These are phyloP conservation scores for Trinorchestia longiramus DNA, from an alignment of 1,140 invertebrate species.

Conservation along the genomic window DNA sequence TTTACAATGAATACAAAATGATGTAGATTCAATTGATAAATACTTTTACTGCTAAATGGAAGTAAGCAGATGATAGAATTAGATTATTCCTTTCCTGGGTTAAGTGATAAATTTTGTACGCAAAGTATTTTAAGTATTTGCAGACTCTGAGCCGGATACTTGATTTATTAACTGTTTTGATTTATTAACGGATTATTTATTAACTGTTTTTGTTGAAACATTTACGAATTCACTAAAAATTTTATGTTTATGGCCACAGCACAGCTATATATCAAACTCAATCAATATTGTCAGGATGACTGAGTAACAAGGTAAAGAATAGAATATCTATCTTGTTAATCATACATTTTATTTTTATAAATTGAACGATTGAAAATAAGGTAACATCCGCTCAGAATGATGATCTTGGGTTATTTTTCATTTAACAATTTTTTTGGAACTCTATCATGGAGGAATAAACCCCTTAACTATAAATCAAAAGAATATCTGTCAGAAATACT, in stretches of 20 bases:
- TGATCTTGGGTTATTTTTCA: too few species aligned
- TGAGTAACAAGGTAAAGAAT: neutral
- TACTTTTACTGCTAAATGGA: neutral
- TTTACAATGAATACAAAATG: neutral
- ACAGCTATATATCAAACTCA: neutral
- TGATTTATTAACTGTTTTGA: neutral
- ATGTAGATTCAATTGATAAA: neutral
- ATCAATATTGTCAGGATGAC: neutral
- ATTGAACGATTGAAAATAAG: neutral
- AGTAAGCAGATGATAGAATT: neutral
- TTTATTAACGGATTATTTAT: too few species aligned
- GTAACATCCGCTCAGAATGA: neutral
- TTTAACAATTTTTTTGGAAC: too few species aligned
- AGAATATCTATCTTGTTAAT: neutral
- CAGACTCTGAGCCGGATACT: neutral
- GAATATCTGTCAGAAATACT: too few species aligned
- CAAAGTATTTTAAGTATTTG: neutral
- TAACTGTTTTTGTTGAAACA: neutral
- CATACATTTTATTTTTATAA: neutral
- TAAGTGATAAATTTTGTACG: neutral
- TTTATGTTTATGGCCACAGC: neutral
- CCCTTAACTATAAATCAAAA: too few species aligned
- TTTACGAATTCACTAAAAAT: neutral
- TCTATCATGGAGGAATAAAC: too few species aligned
- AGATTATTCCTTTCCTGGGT: neutral